Conservation (phyloP, 2,797 vertebrate species). For the Peromyscus attwateri region DNA sequence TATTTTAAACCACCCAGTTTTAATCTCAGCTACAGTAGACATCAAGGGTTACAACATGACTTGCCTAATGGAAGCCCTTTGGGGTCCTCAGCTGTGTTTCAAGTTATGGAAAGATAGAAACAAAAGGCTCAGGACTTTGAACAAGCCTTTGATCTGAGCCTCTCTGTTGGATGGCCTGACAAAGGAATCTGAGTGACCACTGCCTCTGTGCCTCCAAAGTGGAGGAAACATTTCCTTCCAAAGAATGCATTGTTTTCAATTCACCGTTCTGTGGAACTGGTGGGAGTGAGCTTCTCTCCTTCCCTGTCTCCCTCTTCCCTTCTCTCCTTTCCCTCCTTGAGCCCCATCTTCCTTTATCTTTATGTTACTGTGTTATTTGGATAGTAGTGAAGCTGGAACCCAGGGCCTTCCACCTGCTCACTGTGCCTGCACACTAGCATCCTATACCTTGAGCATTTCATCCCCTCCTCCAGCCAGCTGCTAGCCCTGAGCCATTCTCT, state of each 20-base stretch:
- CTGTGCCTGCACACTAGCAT: neutral
- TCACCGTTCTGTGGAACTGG: neutral
- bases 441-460: neutral
- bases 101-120: neutral
- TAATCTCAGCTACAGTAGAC: neutral
- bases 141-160: neutral
- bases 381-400: neutral
- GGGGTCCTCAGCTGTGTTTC: neutral
- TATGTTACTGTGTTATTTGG: neutral
- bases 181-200: neutral
- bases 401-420: neutral
- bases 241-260: neutral
- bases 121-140: neutral
- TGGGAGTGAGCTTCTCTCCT: neutral
- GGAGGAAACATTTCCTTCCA: neutral
- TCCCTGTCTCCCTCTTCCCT: neutral
- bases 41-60: neutral
- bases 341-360: neutral
- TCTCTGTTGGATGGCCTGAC: neutral
- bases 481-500: neutral
- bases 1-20: conserved; percentile 5
- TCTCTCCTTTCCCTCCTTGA: neutral
- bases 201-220: neutral
- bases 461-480: neutral
- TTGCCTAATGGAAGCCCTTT: neutral